Evolutionary conservation across 2,888 invertebrate species (phyloP).

Genomic region (Lasioglossum calceatum): DNA sequence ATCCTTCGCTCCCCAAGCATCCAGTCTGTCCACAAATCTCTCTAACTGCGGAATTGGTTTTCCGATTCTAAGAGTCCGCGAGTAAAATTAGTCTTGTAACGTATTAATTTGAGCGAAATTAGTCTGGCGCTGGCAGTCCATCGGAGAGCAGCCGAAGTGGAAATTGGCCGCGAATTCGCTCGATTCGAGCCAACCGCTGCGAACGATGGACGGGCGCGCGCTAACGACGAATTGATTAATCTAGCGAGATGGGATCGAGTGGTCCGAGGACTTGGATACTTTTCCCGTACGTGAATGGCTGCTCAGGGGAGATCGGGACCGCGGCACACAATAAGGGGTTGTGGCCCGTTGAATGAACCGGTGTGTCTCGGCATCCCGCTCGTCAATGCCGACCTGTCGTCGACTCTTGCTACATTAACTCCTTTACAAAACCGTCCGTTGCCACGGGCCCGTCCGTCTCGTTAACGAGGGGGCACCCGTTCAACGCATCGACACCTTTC

Average conservation of each 20-base stretch:
- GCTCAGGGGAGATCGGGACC: conserved; percentile 38
- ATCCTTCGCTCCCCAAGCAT: not conserved
- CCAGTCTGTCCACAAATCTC: too few relatives aligned
- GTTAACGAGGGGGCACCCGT: conserved; percentile 67
- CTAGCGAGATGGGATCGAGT: not conserved
- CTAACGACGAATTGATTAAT: conserved; percentile 41
- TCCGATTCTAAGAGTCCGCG: too few relatives aligned
- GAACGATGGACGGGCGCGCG: not conserved
- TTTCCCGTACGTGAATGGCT: conserved; percentile 48
- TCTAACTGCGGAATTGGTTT: too few relatives aligned
- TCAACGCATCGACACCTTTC: conserved; percentile 74
- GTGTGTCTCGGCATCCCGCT: conserved; percentile 72
- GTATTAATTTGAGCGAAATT: not conserved
- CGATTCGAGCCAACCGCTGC: not conserved
- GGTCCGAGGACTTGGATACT: conserved; percentile 43
- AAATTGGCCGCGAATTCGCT: not conserved
- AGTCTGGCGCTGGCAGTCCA: not conserved
- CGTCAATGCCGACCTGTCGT: conserved; percentile 80
- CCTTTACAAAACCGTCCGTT: conserved; percentile 74
- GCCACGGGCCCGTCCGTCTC: conserved; percentile 54
- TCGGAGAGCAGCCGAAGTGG: not conserved
- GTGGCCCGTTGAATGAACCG: conserved; percentile 75
- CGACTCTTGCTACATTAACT: conserved; percentile 77
- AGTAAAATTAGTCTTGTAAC: not conserved
- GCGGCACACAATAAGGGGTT: conserved; percentile 73